Base-by-base conservation (phyloP, 2,797 vertebrate species). In the Sebastes miniatus region DNA sequence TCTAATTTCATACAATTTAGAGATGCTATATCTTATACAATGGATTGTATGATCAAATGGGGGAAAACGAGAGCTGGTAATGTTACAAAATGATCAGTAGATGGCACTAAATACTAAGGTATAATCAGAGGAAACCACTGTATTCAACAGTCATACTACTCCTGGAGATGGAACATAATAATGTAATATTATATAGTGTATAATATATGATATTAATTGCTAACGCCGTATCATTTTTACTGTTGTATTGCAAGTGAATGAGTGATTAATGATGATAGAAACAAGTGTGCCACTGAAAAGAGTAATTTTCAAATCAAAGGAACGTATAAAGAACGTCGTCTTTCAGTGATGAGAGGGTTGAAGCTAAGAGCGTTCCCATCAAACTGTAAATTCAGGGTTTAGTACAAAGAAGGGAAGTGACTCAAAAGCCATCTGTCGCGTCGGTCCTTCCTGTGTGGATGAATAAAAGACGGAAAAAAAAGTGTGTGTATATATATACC, bases 381-480 rank as follows among this genome's bases (percentile, higher is more conserved):
- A 64, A n/a, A 63, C 74, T 79, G 39, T 80, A 83, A 83, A 92
- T 83, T 79, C 79, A 69, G 50, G 76, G 67, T 81, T 83, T 76
- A 64, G 73, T 22, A 74, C 85, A 83, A 84, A 76, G 80, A 72
- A 22, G 56, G 54, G 67, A 80, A 84, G 58, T 61, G 82, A 89
- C 70, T 91, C 12, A 86, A 90, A 91, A 91, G 79, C 86, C 77
- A 82, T 77, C 93, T 85, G 88, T 82, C 79, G 4, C 70, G 73
- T 82, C 69, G 70, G 63, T 82, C 68, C 76, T 73, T 75, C 85
- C 85, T 87, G 34, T 83, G 83, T 67, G 80, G 73, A 75, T 73
- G 83, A 92, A 87, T 73, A 75, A 83, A 89, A 88, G 76, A 76
- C 66, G 52, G 8, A 47, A 72, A 72, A 63, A 50, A 70, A 61